phyloP scores from a whole-genome alignment of 2,888 invertebrate genomes.

The Chymomyza caudatula region DNA sequence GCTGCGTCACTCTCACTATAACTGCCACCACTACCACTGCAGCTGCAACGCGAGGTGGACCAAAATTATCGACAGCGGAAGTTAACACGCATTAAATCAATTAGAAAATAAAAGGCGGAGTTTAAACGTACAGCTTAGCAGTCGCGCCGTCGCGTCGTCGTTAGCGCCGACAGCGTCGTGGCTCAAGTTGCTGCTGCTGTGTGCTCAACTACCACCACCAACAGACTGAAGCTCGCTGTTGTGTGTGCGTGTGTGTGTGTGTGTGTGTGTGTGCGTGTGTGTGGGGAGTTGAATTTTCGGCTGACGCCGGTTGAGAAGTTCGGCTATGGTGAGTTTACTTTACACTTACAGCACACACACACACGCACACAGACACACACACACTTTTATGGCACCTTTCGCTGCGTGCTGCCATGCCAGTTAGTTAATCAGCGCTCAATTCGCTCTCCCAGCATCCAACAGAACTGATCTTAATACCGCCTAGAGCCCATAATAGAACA shows the following conservation, averaged over 20 bases:
- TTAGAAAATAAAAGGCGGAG: constrained; percentile 75
- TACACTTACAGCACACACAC: constrained; percentile 2
- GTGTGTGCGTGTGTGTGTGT: neutral
- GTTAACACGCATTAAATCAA: constrained; percentile 76
- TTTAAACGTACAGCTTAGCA: constrained; percentile 62
- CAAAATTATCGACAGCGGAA: constrained; percentile 74
- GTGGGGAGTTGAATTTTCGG: constrained; percentile 12
- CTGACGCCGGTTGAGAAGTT: neutral
- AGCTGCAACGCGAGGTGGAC: too few species aligned
- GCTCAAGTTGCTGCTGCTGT: neutral
- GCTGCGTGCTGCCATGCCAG: neutral
- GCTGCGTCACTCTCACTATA: constrained; percentile 3
- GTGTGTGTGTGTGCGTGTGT: neutral
- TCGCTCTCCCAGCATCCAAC: neutral
- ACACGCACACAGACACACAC: neutral
- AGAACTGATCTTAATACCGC: neutral
- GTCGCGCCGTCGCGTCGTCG: constrained; percentile 14
- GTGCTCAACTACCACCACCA: neutral
- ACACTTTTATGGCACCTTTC: neutral
- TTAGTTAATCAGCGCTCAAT: constrained; percentile 29
- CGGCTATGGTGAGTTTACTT: constrained; percentile 2
- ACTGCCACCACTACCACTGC: too few species aligned
- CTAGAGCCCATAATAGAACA: too few species aligned
- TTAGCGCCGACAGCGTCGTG: constrained; percentile 17
- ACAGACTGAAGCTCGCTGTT: too few species aligned